Conservation (phyloP, 2,888 invertebrate genomes). For the Biston betularia region DNA sequence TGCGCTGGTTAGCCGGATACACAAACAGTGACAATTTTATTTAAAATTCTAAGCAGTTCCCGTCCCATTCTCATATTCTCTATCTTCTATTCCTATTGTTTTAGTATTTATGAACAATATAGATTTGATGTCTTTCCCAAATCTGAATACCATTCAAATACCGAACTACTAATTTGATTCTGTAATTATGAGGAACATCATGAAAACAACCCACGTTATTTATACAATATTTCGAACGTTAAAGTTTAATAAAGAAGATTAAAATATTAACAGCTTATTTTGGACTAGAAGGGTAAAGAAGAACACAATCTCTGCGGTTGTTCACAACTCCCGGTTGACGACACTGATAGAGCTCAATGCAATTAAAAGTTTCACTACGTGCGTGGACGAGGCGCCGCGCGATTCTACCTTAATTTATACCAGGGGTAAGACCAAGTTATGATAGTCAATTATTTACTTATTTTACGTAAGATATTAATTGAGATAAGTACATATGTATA, state of each 20-base stretch:
- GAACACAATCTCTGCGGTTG: slow-evolving; percentile 65
- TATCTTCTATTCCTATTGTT: too few relatives aligned
- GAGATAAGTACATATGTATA: slow-evolving; percentile 42
- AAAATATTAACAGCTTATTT: slow-evolving; percentile 47
- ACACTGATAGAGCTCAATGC: slow-evolving; percentile 83
- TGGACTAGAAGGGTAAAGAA: slow-evolving; percentile 48
- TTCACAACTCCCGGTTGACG: slow-evolving; percentile 78
- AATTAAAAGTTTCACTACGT: slow-evolving; percentile 86
- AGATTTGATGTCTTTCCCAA: neutral
- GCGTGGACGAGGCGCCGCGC: slow-evolving; percentile 79
- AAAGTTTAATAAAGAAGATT: slow-evolving; percentile 44
- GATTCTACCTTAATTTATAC: slow-evolving; percentile 83
- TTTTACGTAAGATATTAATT: slow-evolving; percentile 73
- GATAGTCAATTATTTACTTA: slow-evolving; percentile 83
- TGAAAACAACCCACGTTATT: slow-evolving; percentile 12
- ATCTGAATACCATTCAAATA: neutral
- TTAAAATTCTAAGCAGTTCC: slow-evolving; percentile 64
- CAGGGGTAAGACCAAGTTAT: slow-evolving; percentile 80
- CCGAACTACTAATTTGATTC: neutral
- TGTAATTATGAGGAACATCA: neutral
- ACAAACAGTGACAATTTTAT: slow-evolving; percentile 74
- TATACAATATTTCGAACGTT: slow-evolving; percentile 7
- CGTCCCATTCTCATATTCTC: slow-evolving; percentile 1
- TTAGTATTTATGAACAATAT: too few relatives aligned
- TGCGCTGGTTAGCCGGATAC: slow-evolving; percentile 71